phyloP scores from a whole-genome alignment of 2,888 invertebrate species.

The Zootermopsis nevadensis region DNA sequence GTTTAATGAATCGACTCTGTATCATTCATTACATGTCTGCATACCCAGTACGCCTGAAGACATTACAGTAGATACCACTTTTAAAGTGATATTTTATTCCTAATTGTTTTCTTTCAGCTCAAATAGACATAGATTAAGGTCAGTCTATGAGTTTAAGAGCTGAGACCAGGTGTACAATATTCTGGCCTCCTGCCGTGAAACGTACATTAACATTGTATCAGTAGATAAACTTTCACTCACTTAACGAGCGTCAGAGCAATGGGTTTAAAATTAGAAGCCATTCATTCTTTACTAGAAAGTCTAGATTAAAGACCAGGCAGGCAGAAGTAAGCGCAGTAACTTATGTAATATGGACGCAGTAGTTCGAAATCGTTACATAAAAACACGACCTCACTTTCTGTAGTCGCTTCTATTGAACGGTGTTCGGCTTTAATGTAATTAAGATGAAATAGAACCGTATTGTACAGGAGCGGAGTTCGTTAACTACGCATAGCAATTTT shows the following conservation, averaged over 20 bases:
- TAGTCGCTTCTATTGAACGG: too few relatives aligned
- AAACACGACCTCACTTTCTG: too few relatives aligned
- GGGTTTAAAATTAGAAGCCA: slow-evolving; percentile 3
- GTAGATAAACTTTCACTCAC: slow-evolving; percentile 11
- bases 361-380: too few relatives aligned
- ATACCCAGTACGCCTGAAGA: too few relatives aligned
- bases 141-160: neutral
- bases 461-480: too few relatives aligned
- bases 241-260: neutral
- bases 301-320: neutral
- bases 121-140: neutral
- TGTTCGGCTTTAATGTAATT: too few relatives aligned
- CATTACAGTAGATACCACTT: too few relatives aligned
- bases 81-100: neutral
- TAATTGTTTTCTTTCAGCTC: neutral
- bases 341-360: neutral
- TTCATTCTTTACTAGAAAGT: neutral
- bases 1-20: too few relatives aligned
- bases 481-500: too few relatives aligned
- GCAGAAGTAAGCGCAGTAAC: neutral
- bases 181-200: neutral
- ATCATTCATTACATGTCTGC: too few relatives aligned
- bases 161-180: neutral
- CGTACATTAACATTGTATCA: neutral
- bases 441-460: too few relatives aligned